These are phyloP conservation scores for Stylophora pistillata DNA, from an alignment of 64 coral and sea anemone genomes.

Conservation along the genomic window DNA sequence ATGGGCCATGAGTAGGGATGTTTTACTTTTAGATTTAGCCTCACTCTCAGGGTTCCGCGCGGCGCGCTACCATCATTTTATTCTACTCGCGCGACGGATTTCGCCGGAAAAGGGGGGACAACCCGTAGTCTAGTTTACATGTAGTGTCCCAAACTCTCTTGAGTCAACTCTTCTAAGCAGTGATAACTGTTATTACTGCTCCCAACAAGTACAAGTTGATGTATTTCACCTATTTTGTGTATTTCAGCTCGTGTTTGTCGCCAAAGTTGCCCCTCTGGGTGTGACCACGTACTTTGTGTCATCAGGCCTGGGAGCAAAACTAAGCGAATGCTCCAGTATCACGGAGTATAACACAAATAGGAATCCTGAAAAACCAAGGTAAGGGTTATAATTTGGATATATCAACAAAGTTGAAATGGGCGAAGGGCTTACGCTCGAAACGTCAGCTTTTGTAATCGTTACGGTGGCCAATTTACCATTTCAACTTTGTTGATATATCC, in stretches of 20 bases:
- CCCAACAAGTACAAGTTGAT: background rate
- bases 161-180: background rate
- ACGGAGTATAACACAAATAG: conserved; percentile 37
- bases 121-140: too few species aligned
- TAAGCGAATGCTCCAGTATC: background rate
- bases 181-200: background rate
- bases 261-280: conserved; percentile 57
- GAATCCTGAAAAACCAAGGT: background rate
- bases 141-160: too few species aligned
- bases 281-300: conserved; percentile 51
- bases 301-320: conserved; percentile 33
- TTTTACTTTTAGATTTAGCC: too few species aligned
- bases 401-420: too few species aligned
- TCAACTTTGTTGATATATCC: too few species aligned
- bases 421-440: too few species aligned
- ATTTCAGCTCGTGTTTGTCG: conserved; percentile 76
- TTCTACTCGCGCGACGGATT: too few species aligned
- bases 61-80: too few species aligned
- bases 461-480: too few species aligned
- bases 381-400: background rate
- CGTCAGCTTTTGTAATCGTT: too few species aligned
- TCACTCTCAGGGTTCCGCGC: too few species aligned
- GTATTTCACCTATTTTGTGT: background rate
- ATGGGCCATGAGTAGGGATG: background rate
- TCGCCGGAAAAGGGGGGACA: too few species aligned